Conservation (phyloP, 1,140 invertebrate species). For the Procambarus clarkii region DNA sequence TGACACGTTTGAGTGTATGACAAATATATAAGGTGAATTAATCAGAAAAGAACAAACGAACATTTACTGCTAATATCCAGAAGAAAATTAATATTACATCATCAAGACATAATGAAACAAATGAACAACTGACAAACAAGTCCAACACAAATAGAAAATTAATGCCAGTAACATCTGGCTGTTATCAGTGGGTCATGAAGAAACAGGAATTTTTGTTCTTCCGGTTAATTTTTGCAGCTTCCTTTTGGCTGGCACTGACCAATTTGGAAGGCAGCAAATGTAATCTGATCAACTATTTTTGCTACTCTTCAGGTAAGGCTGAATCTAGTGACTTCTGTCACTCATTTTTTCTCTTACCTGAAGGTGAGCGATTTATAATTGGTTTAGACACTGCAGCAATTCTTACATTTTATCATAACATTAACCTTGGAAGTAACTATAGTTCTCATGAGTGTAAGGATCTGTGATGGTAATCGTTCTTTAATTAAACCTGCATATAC, state of each 20-base stretch:
- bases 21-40: slow-evolving; percentile 6
- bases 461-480: slow-evolving; percentile 21
- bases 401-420: slow-evolving; percentile 39
- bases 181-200: background rate
- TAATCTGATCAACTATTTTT: background rate
- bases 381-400: slow-evolving; percentile 34
- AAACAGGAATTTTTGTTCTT: slow-evolving; percentile 20
- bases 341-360: background rate
- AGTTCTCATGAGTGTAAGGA: background rate
- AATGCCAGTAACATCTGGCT: background rate
- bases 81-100: slow-evolving; percentile 4
- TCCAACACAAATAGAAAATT: background rate
- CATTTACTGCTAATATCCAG: background rate
- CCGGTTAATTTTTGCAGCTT: slow-evolving; percentile 44
- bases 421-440: slow-evolving; percentile 22
- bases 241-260: slow-evolving; percentile 17
- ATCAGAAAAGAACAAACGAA: background rate
- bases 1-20: background rate
- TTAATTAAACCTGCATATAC: background rate
- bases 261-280: background rate
- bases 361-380: background rate
- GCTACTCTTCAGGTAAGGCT: background rate
- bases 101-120: slow-evolving; percentile 3
- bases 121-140: background rate
- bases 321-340: background rate